A percentile compares a stretch with the other conserved stretches of the same genome.
Conservation (phyloP, 2,888 invertebrate genomes). For the Phymatocera aterrima region DNA sequence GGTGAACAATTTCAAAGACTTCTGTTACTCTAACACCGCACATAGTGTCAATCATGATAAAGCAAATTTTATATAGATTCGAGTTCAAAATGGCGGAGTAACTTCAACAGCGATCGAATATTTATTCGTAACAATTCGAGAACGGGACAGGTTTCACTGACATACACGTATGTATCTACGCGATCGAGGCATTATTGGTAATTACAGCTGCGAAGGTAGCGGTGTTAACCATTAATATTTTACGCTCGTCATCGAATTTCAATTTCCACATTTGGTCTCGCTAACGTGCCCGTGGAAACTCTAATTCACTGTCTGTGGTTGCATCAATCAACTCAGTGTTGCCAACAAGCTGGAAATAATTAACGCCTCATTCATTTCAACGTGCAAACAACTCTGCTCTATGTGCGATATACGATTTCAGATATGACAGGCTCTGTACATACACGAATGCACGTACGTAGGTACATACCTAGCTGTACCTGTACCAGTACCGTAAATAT, state of each 20-base stretch:
- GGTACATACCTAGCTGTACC: neutral
- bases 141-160: neutral
- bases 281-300: slow-evolving; percentile 52
- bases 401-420: slow-evolving; percentile 17
- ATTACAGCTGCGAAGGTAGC: neutral
- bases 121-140: neutral
- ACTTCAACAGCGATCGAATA: neutral
- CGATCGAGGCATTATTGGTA: neutral
- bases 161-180: neutral
- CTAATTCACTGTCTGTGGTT: slow-evolving; percentile 61
- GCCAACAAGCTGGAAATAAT: slow-evolving; percentile 59
- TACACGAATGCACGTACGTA: neutral
- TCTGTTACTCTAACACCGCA: neutral
- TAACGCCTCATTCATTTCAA: slow-evolving; percentile 53
- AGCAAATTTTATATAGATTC: neutral
- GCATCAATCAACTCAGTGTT: slow-evolving; percentile 59
- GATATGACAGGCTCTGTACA: slow-evolving; percentile 14
- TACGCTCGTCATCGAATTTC: slow-evolving; percentile 62
- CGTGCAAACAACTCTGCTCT: slow-evolving; percentile 38
- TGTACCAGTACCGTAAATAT: neutral
- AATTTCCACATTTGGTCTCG: slow-evolving; percentile 53
- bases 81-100: neutral
- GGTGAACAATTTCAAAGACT: neutral
- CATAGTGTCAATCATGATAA: neutral
- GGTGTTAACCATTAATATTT: slow-evolving; percentile 59